A percentile compares a stretch with the other conserved stretches of the same genome.
Evolutionary conservation across 2,113 vertebrate genomes (phyloP).

Genomic region (Acanthochromis polyacanthus): DNA sequence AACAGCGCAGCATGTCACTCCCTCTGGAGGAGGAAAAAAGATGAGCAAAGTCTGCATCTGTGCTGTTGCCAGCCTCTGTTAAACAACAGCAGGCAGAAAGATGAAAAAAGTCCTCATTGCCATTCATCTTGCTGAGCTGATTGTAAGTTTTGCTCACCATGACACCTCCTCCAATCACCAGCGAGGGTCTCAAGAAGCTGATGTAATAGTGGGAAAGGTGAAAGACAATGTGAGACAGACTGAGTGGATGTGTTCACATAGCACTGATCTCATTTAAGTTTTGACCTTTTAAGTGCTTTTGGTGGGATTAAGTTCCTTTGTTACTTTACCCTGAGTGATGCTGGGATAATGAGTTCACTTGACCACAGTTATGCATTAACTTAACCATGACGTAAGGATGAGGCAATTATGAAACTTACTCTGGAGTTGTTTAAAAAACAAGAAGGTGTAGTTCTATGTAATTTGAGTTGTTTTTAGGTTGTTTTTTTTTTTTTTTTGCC

Average conservation of each 20-base stretch:
- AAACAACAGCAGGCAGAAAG: constrained; percentile 29
- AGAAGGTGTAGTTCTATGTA: background rate
- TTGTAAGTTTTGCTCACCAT: background rate
- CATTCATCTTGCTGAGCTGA: constrained; percentile 34
- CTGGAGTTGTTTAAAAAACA: background rate
- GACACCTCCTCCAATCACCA: constrained; percentile 3
- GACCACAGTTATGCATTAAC: constrained; percentile 8
- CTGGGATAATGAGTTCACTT: constrained; percentile 40
- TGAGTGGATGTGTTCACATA: constrained; percentile 32
- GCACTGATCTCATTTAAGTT: constrained; percentile 53
- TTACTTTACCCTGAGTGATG: constrained; percentile 33
- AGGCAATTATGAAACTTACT: constrained; percentile 16
- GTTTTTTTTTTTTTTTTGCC: too few relatives aligned
- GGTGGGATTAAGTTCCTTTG: constrained; percentile 33
- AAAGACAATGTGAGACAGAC: constrained; percentile 43
- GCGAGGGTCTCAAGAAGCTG: constrained; percentile 44
- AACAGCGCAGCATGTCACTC: constrained; percentile 61
- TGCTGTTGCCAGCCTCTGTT: constrained; percentile 28
- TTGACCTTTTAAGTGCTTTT: constrained; percentile 46
- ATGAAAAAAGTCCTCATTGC: constrained; percentile 35
- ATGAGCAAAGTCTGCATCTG: constrained; percentile 17
- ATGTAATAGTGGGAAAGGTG: constrained; percentile 66
- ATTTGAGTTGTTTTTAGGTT: background rate
- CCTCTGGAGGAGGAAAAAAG: constrained; percentile 10
- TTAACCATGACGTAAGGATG: constrained; percentile 34